Evolutionary conservation across 2,113 vertebrate genomes (phyloP), one percentile per base, ranked within the genome.

Genomic region (Limnothrissa miodon): DNA sequence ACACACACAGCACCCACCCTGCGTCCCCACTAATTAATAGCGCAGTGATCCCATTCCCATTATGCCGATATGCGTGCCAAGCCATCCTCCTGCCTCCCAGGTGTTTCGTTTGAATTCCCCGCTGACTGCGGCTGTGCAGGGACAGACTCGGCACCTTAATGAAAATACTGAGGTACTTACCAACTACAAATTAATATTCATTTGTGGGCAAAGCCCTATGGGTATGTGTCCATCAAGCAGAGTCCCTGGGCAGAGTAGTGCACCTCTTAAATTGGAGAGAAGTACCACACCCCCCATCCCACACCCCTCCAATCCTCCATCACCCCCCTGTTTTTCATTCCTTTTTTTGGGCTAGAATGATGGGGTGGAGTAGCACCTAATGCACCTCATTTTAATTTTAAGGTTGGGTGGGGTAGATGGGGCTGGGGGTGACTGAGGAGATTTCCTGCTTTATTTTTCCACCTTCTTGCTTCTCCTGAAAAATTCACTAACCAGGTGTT

Each of bases 151-250:
- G 29, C 46, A 83, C 78, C 86, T 88, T 92, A 89, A 92, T 91
- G 87, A 88, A 91, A 90, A 91, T 86, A 86, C 87, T 86, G 79
- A 89, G 83, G 87, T 91, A 93, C 87, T 91, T 90, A 88, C 85
- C 89, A 90, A 89, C 59, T 84, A 82, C 82, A 88, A 92, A 93
- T 92, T 87, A 89, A 91, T 88, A 91, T 88, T 88, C 87, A 91
- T 88, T 86, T 86, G 81, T 74, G 83, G 83, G 82, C 84, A 89
- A 88, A 82, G 87, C 84, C 85, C 88, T 86, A 53, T 84, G 83
- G 90, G 90, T 88, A 89, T 80, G 79, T 90, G 86, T 91, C 89
- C 80, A 91, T 92, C 89, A 90, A 87, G 66, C 36, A 29, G 25
- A 70, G 51, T 83, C 59, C 81, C 90, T 85, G 82, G 51, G 85